phyloP scores from a whole-genome alignment of 2,888 invertebrate genomes.

The Schrankia costaestrigalis region DNA sequence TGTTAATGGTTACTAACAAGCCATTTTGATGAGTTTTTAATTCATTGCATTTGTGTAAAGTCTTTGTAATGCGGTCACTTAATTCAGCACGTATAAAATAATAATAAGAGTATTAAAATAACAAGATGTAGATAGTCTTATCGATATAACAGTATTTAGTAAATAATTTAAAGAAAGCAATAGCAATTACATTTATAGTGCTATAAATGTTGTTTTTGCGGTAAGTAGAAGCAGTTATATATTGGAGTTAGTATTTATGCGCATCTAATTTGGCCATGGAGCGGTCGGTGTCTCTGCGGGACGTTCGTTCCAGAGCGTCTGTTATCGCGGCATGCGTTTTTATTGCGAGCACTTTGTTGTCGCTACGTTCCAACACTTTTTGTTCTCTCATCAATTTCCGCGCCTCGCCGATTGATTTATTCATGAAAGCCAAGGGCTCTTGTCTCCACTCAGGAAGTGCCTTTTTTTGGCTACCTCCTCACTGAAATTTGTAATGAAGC shows the following conservation, averaged over 20 bases:
- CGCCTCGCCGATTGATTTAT: conserved; percentile 77
- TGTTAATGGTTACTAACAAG: conserved; percentile 10
- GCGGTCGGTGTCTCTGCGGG: conserved; percentile 52
- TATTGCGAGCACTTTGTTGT: conserved; percentile 75
- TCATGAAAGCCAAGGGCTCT: conserved; percentile 65
- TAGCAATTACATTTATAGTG: not conserved
- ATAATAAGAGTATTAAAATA: too few species aligned
- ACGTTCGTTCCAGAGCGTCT: conserved; percentile 38
- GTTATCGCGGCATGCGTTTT: conserved; percentile 67
- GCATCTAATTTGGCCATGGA: conserved; percentile 69
- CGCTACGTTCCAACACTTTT: conserved; percentile 69
- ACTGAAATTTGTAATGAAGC: conserved; percentile 76
- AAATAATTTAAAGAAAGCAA: conserved; percentile 1
- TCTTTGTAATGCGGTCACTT: too few species aligned
- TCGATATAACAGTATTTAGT: too few species aligned
- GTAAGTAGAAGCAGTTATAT: conserved; percentile 21
- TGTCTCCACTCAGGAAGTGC: conserved; percentile 75
- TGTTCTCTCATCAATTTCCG: conserved; percentile 77
- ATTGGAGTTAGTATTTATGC: conserved; percentile 58
- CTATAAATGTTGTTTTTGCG: conserved; percentile 23
- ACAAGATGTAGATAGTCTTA: too few species aligned
- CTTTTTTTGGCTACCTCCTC: conserved; percentile 64
- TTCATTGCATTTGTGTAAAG: conserved; percentile 6
- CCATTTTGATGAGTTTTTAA: conserved; percentile 13
- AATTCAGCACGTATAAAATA: too few species aligned